Evolutionary conservation across 2,888 invertebrate species (phyloP).

Genomic region (Eupithecia pulchellata): DNA sequence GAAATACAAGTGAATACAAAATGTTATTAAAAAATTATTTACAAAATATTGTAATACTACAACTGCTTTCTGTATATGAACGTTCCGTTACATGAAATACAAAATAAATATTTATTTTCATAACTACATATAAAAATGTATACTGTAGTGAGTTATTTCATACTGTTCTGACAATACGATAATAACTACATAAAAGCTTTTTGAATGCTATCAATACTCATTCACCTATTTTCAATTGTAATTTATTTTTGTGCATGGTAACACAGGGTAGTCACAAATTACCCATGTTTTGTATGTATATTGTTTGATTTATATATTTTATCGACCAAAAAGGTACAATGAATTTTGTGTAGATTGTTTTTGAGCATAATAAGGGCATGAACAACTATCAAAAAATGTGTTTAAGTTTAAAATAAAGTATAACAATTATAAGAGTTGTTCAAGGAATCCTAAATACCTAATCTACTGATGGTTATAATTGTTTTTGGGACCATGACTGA

Average conservation of each 20-base stretch:
- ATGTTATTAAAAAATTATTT: background rate
- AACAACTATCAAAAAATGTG: constrained; percentile 25
- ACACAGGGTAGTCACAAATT: constrained; percentile 65
- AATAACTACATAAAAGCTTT: constrained; percentile 12
- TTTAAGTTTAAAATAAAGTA: constrained; percentile 2
- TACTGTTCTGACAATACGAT: background rate
- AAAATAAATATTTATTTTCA: background rate
- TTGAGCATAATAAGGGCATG: constrained; percentile 45
- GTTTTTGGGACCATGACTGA: constrained; percentile 69
- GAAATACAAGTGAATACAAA: constrained; percentile 45
- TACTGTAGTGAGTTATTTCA: constrained; percentile 4
- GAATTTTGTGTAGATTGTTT: constrained; percentile 55
- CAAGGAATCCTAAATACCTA: constrained; percentile 12
- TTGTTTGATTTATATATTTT: constrained; percentile 49
- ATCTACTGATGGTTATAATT: constrained; percentile 43
- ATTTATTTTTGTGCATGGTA: constrained; percentile 64
- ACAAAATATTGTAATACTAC: background rate
- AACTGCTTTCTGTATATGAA: background rate
- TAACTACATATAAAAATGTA: background rate
- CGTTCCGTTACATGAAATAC: background rate
- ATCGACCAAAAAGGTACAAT: constrained; percentile 59
- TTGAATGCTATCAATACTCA: constrained; percentile 21
- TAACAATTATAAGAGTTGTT: constrained; percentile 15
- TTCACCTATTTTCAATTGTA: constrained; percentile 52
- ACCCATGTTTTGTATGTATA: constrained; percentile 51